These are phyloP conservation scores for Acanthoscelides obtectus DNA, from an alignment of 2,888 invertebrate species.

Conservation along the genomic window DNA sequence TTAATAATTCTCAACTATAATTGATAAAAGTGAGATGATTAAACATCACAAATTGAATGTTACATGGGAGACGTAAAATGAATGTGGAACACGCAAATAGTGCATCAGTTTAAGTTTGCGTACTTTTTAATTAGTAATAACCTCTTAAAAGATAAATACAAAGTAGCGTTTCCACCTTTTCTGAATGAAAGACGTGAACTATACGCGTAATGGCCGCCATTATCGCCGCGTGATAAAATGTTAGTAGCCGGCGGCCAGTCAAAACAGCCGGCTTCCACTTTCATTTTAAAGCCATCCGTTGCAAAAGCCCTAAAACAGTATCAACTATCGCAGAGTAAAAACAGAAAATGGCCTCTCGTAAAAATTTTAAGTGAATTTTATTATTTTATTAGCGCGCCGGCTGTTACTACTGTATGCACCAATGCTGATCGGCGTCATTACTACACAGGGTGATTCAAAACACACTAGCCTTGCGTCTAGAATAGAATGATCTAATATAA, in stretches of 20 bases:
- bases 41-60: no score
- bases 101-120: no score
- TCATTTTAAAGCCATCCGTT: not conserved
- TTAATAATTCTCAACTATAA: no score
- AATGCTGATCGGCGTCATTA: no score
- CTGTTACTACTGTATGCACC: not conserved
- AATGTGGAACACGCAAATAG: no score
- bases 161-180: not conserved
- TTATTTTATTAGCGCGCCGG: not conserved
- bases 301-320: not conserved
- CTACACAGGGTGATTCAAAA: no score
- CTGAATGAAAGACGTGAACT: not conserved
- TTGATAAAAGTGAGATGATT: no score
- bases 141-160: not conserved
- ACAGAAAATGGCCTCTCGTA: not conserved
- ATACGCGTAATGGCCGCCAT: not conserved
- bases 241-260: not conserved
- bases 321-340: not conserved
- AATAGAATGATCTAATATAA: no score
- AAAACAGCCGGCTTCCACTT: not conserved
- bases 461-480: no score
- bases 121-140: not conserved
- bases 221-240: not conserved
- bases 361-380: not conserved
- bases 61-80: no score